Conservation (phyloP, 2,888 invertebrate genomes). For the Sturmia bella region DNA sequence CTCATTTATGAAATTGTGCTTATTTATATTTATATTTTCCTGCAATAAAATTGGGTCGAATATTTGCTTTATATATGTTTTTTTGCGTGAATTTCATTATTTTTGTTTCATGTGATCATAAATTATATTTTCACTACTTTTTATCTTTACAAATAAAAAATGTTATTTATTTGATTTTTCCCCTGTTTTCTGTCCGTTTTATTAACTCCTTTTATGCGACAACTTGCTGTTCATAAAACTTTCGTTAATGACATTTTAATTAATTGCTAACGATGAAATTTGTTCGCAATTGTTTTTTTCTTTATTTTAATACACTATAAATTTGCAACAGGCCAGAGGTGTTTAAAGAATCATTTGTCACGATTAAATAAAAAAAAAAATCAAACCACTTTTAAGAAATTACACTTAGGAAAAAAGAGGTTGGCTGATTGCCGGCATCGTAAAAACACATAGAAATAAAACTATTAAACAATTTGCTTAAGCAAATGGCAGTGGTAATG, state of each 20-base stretch:
- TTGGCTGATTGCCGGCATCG: no score
- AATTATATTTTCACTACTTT: constrained; percentile 45
- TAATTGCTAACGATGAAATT: constrained; percentile 62
- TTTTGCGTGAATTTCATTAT: constrained; percentile 7
- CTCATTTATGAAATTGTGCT: background rate
- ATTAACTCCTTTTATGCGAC: constrained; percentile 23
- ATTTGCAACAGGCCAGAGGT: background rate
- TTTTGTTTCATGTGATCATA: constrained; percentile 18
- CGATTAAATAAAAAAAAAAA: background rate
- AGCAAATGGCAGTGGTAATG: no score
- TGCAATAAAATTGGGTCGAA: constrained; percentile 28
- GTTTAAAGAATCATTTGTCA: background rate
- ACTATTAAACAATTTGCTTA: no score
- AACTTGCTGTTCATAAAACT: constrained; percentile 13
- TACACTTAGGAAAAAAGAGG: no score
- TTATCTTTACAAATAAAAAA: constrained; percentile 40
- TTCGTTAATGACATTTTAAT: constrained; percentile 63
- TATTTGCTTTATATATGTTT: constrained; percentile 35
- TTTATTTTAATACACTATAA: background rate
- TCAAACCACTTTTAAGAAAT: no score
- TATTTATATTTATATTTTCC: background rate
- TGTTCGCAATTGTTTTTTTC: background rate
- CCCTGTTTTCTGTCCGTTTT: background rate
- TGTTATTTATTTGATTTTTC: constrained; percentile 21
- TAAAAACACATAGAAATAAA: no score